A percentile compares a stretch with the other conserved stretches of the same genome.
Evolutionary conservation across 2,113 vertebrate species (phyloP).

Genomic region (Saimiri boliviensis): DNA sequence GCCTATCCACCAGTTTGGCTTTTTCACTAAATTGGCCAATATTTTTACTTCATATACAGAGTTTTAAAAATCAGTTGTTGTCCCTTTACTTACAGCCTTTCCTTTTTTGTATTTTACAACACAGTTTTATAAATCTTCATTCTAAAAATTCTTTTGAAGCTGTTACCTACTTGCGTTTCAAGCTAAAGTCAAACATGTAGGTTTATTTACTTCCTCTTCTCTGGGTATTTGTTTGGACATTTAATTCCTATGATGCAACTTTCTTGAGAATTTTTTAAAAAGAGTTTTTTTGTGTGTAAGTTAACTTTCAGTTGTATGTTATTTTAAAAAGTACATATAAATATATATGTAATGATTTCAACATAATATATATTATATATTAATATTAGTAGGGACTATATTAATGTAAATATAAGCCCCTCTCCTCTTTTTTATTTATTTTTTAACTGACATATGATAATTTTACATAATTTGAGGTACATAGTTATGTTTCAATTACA

Average conservation of each 20-base stretch:
- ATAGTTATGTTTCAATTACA: neutral
- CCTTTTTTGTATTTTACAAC: slow-evolving; percentile 20
- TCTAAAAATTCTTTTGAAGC: slow-evolving; percentile 31
- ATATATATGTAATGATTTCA: slow-evolving; percentile 3
- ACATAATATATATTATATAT: neutral
- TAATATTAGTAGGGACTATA: neutral
- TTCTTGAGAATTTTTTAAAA: slow-evolving; percentile 17
- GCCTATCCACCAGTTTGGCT: neutral
- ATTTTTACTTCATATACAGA: slow-evolving; percentile 17
- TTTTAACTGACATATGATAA: neutral
- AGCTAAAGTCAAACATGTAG: neutral
- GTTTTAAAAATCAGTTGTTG: neutral
- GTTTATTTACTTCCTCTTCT: slow-evolving; percentile 20
- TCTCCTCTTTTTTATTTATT: neutral
- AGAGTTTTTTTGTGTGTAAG: neutral
- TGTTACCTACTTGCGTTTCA: neutral
- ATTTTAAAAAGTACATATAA: neutral
- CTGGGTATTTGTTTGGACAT: slow-evolving; percentile 40
- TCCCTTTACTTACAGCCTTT: neutral
- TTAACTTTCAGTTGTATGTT: slow-evolving; percentile 16
- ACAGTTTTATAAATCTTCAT: neutral
- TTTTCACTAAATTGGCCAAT: neutral
- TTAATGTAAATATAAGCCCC: neutral
- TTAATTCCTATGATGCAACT: neutral
- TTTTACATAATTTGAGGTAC: neutral